phyloP scores from a whole-genome alignment of 2,113 vertebrate species.

The Anhinga rufa region DNA sequence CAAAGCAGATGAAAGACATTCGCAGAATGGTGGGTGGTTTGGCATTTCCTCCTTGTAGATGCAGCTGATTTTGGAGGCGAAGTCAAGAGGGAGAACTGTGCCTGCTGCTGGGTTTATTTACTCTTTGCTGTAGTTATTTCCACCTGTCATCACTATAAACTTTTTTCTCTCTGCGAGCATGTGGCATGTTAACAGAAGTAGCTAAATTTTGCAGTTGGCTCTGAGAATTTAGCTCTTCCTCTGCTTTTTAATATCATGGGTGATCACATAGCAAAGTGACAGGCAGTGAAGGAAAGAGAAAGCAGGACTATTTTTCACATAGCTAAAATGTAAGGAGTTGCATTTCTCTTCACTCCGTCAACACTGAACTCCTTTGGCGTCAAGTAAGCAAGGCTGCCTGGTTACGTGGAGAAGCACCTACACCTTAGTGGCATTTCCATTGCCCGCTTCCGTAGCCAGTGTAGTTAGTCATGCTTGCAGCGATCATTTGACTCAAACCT shows the following conservation, averaged over 20 bases:
- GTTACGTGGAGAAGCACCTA: background rate
- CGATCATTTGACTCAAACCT: background rate
- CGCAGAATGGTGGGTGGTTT: background rate
- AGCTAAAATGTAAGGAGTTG: background rate
- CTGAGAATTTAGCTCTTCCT: background rate
- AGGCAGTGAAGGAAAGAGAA: background rate
- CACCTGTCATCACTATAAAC: background rate
- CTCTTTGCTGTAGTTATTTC: slow-evolving; percentile 7
- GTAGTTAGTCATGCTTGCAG: background rate
- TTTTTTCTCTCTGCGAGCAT: background rate
- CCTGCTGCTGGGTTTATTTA: background rate
- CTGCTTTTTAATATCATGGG: background rate
- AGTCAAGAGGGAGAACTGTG: background rate
- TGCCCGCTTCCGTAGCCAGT: background rate
- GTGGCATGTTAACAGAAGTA: background rate
- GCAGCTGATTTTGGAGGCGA: background rate
- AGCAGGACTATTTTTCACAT: background rate
- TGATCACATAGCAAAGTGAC: background rate
- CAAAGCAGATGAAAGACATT: background rate
- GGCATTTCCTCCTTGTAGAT: background rate
- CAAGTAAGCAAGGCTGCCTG: background rate
- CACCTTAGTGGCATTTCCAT: background rate
- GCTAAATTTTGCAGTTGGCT: background rate
- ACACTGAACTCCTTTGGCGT: background rate
- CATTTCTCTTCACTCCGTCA: background rate